Percentiles rank a stretch among this genome's conserved stretches.
These are phyloP conservation scores for Bos taurus DNA, from an alignment of 2,113 vertebrate genomes.

Conservation along the genomic window DNA sequence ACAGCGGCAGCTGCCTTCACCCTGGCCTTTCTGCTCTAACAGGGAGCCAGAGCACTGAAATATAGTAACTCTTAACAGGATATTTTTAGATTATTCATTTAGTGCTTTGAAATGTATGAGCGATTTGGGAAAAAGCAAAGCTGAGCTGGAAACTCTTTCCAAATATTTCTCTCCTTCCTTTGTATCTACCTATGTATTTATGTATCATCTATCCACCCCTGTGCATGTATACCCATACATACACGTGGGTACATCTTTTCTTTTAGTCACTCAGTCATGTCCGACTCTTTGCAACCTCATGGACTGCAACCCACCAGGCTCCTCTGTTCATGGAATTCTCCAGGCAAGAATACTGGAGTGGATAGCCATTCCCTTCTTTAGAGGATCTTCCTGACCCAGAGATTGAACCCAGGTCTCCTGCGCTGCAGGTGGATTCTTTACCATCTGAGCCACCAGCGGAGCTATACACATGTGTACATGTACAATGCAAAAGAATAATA, in stretches of 20 bases:
- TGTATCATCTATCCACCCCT: too few relatives aligned
- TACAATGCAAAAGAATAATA: neutral
- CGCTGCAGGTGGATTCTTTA: neutral
- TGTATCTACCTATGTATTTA: neutral
- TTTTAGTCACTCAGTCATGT: neutral
- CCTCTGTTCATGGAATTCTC: neutral
- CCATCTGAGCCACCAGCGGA: neutral
- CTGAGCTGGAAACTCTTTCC: neutral
- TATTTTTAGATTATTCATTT: conserved; percentile 1
- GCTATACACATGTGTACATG: neutral
- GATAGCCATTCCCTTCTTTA: neutral
- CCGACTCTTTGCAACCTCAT: neutral
- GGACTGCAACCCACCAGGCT: neutral
- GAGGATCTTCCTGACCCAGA: neutral
- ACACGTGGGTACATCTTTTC: neutral
- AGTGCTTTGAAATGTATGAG: neutral
- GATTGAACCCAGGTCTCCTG: neutral
- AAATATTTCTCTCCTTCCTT: neutral
- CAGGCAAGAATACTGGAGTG: neutral
- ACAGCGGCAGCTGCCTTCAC: neutral
- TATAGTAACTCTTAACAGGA: neutral
- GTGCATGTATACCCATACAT: neutral
- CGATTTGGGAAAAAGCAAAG: conserved; percentile 18
- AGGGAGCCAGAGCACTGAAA: neutral
- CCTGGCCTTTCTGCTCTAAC: neutral